Conservation (phyloP, 2,113 vertebrate genomes). For the Oncorhynchus masou region DNA sequence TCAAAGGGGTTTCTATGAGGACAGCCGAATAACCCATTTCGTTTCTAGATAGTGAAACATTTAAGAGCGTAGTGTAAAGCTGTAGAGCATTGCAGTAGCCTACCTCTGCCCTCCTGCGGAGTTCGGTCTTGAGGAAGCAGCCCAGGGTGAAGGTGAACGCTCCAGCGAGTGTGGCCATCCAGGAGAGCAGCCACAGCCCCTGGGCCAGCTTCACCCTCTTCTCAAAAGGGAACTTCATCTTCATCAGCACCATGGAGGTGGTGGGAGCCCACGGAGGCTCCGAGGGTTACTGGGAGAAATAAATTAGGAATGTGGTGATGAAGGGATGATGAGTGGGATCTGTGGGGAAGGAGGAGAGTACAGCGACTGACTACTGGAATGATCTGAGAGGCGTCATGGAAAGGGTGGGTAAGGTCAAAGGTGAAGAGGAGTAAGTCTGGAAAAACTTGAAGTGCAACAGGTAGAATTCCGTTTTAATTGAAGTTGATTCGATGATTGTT, state of each 20-base stretch:
- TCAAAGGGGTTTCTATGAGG: too few relatives aligned
- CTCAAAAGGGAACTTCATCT: conserved; percentile 79
- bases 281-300: conserved; percentile 46
- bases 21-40: too few relatives aligned
- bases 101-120: conserved; percentile 77
- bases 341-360: conserved; percentile 25
- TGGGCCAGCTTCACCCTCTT: conserved; percentile 81
- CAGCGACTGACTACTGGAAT: conserved; percentile 5
- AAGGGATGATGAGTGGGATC: conserved; percentile 39
- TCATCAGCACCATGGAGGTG: conserved; percentile 77
- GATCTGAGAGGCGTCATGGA: neutral
- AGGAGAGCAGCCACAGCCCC: conserved; percentile 81
- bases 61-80: neutral
- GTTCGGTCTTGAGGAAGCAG: conserved; percentile 79
- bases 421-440: neutral
- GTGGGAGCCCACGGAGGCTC: conserved; percentile 10
- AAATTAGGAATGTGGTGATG: conserved; percentile 53
- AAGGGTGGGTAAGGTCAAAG: neutral
- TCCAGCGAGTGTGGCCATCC: conserved; percentile 74
- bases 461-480: neutral
- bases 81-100: conserved; percentile 11
- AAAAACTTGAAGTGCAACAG: neutral
- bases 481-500: neutral
- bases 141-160: conserved; percentile 77
- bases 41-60: too few relatives aligned